Evolutionary conservation across 2,888 invertebrate genomes (phyloP), one percentile per base, ranked within the genome.

Genomic region (Idaea biselata): DNA sequence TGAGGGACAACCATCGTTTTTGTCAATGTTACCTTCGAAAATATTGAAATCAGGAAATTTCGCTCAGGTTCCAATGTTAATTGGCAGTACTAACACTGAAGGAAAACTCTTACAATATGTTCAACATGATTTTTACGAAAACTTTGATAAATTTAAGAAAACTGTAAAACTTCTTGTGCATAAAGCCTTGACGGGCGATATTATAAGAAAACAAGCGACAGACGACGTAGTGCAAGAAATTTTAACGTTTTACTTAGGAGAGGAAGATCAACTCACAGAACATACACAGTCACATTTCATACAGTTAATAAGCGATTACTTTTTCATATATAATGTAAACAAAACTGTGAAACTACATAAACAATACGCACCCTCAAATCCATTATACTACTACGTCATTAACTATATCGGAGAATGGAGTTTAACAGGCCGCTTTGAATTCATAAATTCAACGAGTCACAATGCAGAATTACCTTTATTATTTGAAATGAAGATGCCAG

Each of bases 31-130:
- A 63, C 92, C 93, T 33, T 70, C 70, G 53, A 59, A 76, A 16
- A 80, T 91, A 59, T 69, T 92, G 62, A 90, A 88, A 73, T 84
- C 89, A 33, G 88, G 88, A 18, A 86, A 86, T 63, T 87, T 86
- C 61, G 87, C 88, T 70, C 90, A 88, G 76, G 89, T 93, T 0
- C 93, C 93, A 1, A 69, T 92, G 61, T 87, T 93, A 59, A 89
- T 91, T 58, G 93, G 93, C n/a, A 84, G 86, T 69, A 88, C 87
- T 68, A 87, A 89, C 62, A 81, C 83, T 62, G 91, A 91, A 76
- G 87, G 76, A 1, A 77, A 81, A 16, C 65, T 87, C 55, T 69
- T 89, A 32, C 78, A 87, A 65, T 83, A 77, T 60, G 62, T 82
- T 1, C 78, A 77, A 56, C 67, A 74, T 59, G 79, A 86, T 55